phyloP scores from a whole-genome alignment of 1,140 invertebrate genomes.

The Macrosteles quadrilineatus region DNA sequence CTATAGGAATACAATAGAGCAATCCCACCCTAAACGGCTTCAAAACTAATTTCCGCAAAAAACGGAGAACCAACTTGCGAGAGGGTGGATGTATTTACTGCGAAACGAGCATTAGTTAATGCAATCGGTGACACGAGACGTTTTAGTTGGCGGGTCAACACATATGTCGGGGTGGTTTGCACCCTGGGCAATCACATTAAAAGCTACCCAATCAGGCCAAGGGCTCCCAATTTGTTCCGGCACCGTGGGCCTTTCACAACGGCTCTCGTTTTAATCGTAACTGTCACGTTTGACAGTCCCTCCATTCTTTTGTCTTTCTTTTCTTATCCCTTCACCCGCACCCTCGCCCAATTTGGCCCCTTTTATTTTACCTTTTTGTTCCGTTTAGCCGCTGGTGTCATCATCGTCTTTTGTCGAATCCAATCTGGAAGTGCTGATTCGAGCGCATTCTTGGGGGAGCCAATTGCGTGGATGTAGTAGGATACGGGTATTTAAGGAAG shows the following conservation, averaged over 20 bases:
- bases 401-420: neutral
- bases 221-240: slow-evolving; percentile 29
- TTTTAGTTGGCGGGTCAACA: slow-evolving; percentile 2
- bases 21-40: too few species aligned
- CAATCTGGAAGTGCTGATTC: neutral
- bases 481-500: neutral
- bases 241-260: slow-evolving; percentile 17
- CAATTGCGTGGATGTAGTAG: neutral
- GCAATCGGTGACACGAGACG: too few species aligned
- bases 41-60: too few species aligned
- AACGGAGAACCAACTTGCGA: too few species aligned
- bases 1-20: too few species aligned
- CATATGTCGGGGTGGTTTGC: slow-evolving; percentile 15
- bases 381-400: neutral
- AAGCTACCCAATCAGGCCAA: slow-evolving; percentile 25
- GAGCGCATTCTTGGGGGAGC: neutral
- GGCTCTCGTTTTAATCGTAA: slow-evolving; percentile 13
- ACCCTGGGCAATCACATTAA: slow-evolving; percentile 29
- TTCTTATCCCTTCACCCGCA: slow-evolving; percentile 6
- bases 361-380: slow-evolving; percentile 25
- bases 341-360: slow-evolving; percentile 15
- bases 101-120: neutral
- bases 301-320: slow-evolving; percentile 28
- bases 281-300: slow-evolving; percentile 28
- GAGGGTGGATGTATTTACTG: neutral